Base-by-base conservation (phyloP, 2,113 vertebrate genomes). In the Phaethon lepturus region DNA sequence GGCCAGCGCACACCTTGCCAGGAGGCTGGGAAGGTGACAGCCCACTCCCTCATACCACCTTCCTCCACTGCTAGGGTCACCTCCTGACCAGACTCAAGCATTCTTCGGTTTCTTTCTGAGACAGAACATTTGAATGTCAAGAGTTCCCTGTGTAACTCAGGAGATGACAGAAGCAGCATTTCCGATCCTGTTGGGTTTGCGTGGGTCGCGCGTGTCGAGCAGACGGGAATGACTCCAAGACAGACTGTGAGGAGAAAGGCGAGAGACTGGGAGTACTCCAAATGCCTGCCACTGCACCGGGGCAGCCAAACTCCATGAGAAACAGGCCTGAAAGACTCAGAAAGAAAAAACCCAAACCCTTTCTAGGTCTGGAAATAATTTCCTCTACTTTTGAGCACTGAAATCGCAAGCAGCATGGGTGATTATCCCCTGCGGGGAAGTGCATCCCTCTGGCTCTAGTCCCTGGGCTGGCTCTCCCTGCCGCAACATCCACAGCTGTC, bases 261-360 rank as follows among this genome's bases (percentile, higher is more conserved):
- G 40, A 95, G 91, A 97, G 93, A 95, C 83, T 49, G 29, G 52
- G 80, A 91, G 60, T 60, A 87, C 52, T 97, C 69, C 53, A 95
- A 95, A 85, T 72, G 72, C 52, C 83, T 92, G 75, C 89, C 58
- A 28, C 78, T 95, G 78, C 52, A 79, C 42, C 0, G 0, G 83
- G 28, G 62, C 60, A 94, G 86, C 88, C 93, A 94, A 91, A 75
- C 31, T 79, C 58, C 66, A 66, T 0, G 1, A 94, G 53, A 82
- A 92, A 75, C 3, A 84, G 77, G 38, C 35, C 58, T 85, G 40
- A 79, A 86, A 63, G 29, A 60, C 26, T 56, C 18, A 0, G 33
- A 86, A 86, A 82, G 24, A 24, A 90, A 90, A 78, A 91, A 53
- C 29, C 1, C 1, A 42, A 75, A 24, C 2, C 5, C 28, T 6